These are phyloP conservation scores for Pelosia muscerda DNA, from an alignment of 2,888 invertebrate species.

Conservation along the genomic window DNA sequence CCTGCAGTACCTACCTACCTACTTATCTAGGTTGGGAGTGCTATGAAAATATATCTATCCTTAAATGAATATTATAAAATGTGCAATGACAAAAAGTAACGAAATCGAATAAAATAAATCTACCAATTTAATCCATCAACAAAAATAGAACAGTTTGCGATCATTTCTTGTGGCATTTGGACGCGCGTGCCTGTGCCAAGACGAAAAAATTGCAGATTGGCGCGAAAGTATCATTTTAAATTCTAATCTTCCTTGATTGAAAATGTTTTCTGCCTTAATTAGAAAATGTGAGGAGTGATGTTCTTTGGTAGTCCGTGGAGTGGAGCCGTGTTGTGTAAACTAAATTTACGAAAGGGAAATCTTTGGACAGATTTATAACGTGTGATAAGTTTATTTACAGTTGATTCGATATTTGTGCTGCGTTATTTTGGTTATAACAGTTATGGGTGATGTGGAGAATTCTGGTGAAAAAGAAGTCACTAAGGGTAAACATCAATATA, in stretches of 20 bases:
- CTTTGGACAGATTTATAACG: conserved; percentile 56
- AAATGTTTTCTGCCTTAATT: conserved; percentile 21
- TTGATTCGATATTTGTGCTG: conserved; percentile 42
- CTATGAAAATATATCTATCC: too few relatives aligned
- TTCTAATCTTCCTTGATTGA: conserved; percentile 20
- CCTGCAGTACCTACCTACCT: too few relatives aligned
- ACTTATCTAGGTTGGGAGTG: too few relatives aligned
- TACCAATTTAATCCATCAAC: conserved; percentile 67
- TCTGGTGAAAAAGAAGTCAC: conserved; percentile 49
- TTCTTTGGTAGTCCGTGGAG: too few relatives aligned
- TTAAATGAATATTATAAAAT: too few relatives aligned
- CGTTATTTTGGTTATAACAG: conserved; percentile 35
- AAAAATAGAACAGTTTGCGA: conserved; percentile 81
- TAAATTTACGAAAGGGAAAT: conserved; percentile 60
- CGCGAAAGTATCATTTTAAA: conserved; percentile 58
- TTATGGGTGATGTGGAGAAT: conserved; percentile 62
- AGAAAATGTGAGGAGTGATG: conserved; percentile 17
- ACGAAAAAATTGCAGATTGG: conserved; percentile 55
- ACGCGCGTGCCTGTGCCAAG: conserved; percentile 61
- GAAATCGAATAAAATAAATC: conserved; percentile 40
- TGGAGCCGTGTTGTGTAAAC: conserved; percentile 48
- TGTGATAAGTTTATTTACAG: conserved; percentile 49
- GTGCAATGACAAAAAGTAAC: neutral
- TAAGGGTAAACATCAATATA: conserved; percentile 30
- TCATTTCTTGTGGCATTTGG: conserved; percentile 63